Base-by-base conservation (phyloP, 2,113 vertebrate genomes). In the Mirza zaza region DNA sequence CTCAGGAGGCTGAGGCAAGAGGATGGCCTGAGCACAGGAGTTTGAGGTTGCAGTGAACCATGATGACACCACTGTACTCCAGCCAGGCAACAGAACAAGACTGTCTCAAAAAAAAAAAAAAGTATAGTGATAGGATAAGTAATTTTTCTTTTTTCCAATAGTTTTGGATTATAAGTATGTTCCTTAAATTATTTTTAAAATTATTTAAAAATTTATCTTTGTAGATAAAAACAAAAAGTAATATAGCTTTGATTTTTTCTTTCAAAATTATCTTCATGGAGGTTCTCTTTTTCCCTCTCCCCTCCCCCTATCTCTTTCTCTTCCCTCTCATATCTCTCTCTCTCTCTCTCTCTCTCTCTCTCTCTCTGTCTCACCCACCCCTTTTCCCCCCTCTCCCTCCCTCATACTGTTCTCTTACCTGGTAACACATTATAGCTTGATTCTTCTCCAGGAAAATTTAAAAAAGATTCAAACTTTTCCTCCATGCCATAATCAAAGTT, bases 371-470 rank as follows among this genome's bases (percentile, higher is more conserved):
- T 98, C 50, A 14, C 50, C 42, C 6, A 1, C 8, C 23, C 5
- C 29, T 13, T 45, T 42, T 3, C 21, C 34, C 15, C 14, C 39
- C 4, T 32, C 52, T 21, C 52, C 57, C 8, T 39, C 61, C 21
- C 36, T 36, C 15, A 57, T 21, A n/a, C 8, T 70, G 13, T 95
- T 39, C 12, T 93, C 98, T 98, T 97, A 99, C 99, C 99, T 99
- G 99, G 99, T 95, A 99, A 75, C 50, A 99, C 96, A 2, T 98
- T 98, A 97, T 99, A 99, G 95, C 96, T 99, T 61, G 99, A 98
- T 94, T 99, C 99, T 2, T 98, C 98, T 91, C 98, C 98, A 87
- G 94, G 98, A 76, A 98, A 20, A 73, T 98, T 98, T 97, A 98
- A 81, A 45, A 99, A 98, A 29, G 99, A 99, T 77, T 99, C 97